Evolutionary conservation across 92 coral and sea anemone genomes (phyloP), one percentile per base, ranked within the genome.

Genomic region (Parazoanthus swiftii): DNA sequence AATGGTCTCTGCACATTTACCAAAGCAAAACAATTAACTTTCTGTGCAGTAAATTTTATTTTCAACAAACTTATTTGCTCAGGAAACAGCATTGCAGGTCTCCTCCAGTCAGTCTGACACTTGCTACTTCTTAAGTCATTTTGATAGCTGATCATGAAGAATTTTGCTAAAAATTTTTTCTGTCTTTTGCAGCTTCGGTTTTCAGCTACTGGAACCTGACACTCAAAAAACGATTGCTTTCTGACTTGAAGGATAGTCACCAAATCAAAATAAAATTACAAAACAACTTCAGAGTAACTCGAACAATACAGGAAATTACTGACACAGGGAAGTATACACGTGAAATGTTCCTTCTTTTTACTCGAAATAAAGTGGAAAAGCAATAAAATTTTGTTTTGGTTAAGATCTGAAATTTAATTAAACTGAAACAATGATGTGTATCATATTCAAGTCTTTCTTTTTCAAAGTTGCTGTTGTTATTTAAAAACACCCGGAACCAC

Each of bases 401-500:
- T 26, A 26, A n/a, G 18, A 50, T 54, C 13, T 36, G 35, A 51
- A 54, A 50, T 14, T 79, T 79, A 33, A 79, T 79, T 79, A 79
- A 79, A 79, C 38, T 54, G 68, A 50, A 51, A 79, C 83, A 51
- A 54, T 11, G 83, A 51, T 25, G 20, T 26, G 83, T 54, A 29
- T 48, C 38, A 79, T 10, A 54, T 50, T 54, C 67, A 48, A 54
- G 43, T 3, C 15, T 50, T 51, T 54, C 11, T 29, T 79, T 50
- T 54, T 79, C 29, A 25, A 13, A 20, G 83, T 50, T 79, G 15
- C 5, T 48, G 37, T 54, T 79, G 83, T 51, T 79, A 79, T 79
- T 79, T 79, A 0, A 79, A 79, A 79, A 79, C 83, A 79, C 25
- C 68, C 44, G 68, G 83, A 48, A 79, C 54, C 15, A 44, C 54